Base-by-base conservation (phyloP, 2,797 vertebrate genomes). In the Rhinella marina region DNA sequence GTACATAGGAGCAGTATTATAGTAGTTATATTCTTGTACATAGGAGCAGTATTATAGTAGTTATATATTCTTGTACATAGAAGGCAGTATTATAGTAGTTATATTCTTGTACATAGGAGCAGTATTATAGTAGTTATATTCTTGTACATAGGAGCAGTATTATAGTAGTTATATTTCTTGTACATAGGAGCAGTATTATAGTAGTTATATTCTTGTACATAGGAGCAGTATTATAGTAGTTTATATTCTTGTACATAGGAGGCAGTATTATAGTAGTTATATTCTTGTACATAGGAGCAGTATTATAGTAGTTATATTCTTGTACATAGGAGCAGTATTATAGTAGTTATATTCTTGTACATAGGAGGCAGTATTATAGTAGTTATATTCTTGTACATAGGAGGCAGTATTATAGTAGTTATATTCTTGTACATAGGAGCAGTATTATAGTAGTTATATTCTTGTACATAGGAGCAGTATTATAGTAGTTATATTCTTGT, bases 241-340 rank as follows among this genome's bases (percentile, higher is more conserved):
- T 70, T 70, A 70, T 66, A 70, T 70, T 70, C 66, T 70, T 70
- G 66, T 29, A 27, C 7, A 70, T 66, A 66, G 62, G n/a, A 3
- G 66, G 66, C 25, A 27, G 27, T 70, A 70, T 70, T 70, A 70
- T 70, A 70, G 66, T 70, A 70, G 66, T 70, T 70, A 70, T 70
- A 70, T 70, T 70, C 66, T 70, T 68, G 66, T 68, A 68, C 19
- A 68, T 68, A 68, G 66, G 66, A 4, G 66, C 25, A 68, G 66
- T 68, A 68, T 29, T 64, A 64, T 64, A 64, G 62, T 64, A 64
- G 62, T 25, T 64, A 64, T 64, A 64, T 64, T 64, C 62, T 27
- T 68, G 66, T 68, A 68, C 13, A 68, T 68, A 68, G 66, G 66
- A 16, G 66, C 13, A 68, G 66, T 68, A 68, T 68, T 68, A 68